Percentiles rank a stretch among this genome's conserved stretches.
These are phyloP conservation scores for Polyommatus iphigenia DNA, from an alignment of 2,888 invertebrate species.

Conservation along the genomic window DNA sequence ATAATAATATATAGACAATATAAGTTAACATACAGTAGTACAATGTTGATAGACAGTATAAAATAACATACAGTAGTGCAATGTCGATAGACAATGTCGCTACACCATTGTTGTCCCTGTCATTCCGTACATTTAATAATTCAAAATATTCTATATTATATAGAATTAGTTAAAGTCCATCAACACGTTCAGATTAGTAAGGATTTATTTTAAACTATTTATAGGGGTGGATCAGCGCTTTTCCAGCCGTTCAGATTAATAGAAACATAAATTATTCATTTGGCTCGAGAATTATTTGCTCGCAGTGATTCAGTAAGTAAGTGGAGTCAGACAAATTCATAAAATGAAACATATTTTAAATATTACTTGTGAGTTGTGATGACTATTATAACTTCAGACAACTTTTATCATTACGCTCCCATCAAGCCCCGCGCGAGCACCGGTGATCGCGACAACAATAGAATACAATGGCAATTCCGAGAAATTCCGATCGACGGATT, in stretches of 20 bases:
- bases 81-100: no score
- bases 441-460: no score
- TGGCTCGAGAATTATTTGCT: slow-evolving; percentile 6
- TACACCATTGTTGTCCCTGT: neutral
- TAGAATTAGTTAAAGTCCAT: neutral
- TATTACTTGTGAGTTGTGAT: neutral
- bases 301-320: slow-evolving; percentile 17
- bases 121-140: neutral
- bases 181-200: neutral
- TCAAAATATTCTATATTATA: no score
- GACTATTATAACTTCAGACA: no score
- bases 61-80: no score
- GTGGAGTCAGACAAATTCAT: neutral
- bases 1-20: no score
- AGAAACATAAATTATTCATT: slow-evolving; percentile 26
- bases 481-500: no score
- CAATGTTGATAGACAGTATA: no score
- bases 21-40: no score
- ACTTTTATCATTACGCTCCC: neutral
- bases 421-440: no score
- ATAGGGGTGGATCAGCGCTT: slow-evolving; percentile 13
- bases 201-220: neutral
- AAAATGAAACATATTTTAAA: neutral
- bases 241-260: slow-evolving; percentile 22
- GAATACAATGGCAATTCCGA: no score